Base-by-base conservation (phyloP, 64 coral and sea anemone species). In the Montipora cactus region DNA sequence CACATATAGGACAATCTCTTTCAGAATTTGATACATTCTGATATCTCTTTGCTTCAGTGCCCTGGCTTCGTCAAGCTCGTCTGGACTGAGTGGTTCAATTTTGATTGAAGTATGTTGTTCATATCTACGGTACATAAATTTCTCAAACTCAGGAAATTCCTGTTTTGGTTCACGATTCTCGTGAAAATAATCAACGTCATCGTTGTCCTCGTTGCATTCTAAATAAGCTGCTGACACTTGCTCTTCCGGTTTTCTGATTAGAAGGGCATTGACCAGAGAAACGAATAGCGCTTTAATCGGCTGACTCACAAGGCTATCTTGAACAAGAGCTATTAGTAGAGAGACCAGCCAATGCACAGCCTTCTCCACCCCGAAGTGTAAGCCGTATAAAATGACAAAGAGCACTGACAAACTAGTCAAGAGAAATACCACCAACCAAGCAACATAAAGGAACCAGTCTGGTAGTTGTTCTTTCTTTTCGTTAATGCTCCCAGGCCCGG, bases 321-420 rank as follows among this genome's bases (percentile, higher is more conserved):
- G 47, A 49, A 97, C 14, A 13, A 95, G 8, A 78, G 93, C 91
- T 28, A 95, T 74, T 5, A 92, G 8, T 2, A 97, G 69, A 20
- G 96, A 92, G 7, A 84, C 80, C 8, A 97, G 72, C 96, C 93
- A 97, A 4, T 97, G 92, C 2, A 90, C 14, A n/a, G 90, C 47
- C 25, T 89, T 92, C 69, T 97, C 72, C 47, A 88, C 45, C 8
- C 88, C 70, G 59, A 92, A 97, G 8, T 92, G 70, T 6, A 94
- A 94, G 44, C 96, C 93, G 61, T 92, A 95, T 14, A 88, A 77
- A 72, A 64, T 66, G 37, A 97, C 93, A 75, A 97, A 83, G 28
- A 85, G 84, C 61, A 83, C 89, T 44, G 93, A 97, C 3, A 73
- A 57, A 59, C 83, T 68, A 15, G 89, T 89, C 22, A 97, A 75